These are phyloP conservation scores for Heterodera schachtii DNA, from an alignment of 1,140 invertebrate genomes.

Conservation along the genomic window DNA sequence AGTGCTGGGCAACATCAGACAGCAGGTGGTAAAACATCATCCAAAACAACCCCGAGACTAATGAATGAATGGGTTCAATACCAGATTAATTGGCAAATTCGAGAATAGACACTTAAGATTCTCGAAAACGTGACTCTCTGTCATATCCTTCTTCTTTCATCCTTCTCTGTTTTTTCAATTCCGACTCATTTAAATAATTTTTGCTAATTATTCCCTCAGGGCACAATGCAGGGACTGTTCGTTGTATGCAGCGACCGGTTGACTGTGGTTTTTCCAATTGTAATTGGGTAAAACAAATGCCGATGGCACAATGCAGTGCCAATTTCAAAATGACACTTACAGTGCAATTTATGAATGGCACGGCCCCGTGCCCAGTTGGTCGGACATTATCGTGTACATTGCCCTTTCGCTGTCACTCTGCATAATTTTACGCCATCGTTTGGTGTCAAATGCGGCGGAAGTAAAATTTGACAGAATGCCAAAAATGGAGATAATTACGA, in stretches of 20 bases:
- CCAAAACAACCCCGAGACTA: background rate
- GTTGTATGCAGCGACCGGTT: slow-evolving; percentile 34
- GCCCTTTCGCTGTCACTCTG: slow-evolving; percentile 13
- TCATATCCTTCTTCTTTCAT: background rate
- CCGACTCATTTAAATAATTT: slow-evolving; percentile 1
- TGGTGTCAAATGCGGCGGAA: slow-evolving; percentile 33
- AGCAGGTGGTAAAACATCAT: background rate
- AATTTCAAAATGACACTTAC: background rate
- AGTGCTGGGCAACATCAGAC: slow-evolving; percentile 44
- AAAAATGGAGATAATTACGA: background rate
- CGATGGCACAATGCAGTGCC: background rate
- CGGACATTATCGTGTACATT: slow-evolving; percentile 10
- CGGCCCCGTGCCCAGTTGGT: slow-evolving; percentile 27
- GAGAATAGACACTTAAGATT: too few relatives aligned
- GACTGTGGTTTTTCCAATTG: slow-evolving; percentile 41
- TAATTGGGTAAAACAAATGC: slow-evolving; percentile 32
- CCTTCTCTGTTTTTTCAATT: background rate
- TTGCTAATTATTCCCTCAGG: slow-evolving; percentile 22
- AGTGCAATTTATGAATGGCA: slow-evolving; percentile 21
- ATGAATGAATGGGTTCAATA: background rate
- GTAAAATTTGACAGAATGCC: background rate
- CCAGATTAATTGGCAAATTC: too few relatives aligned
- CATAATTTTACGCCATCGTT: slow-evolving; percentile 27
- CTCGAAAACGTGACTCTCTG: too few relatives aligned
- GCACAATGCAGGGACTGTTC: slow-evolving; percentile 38